Percentiles rank a stretch among this genome's conserved stretches.
Evolutionary conservation across 2,113 vertebrate genomes (phyloP).

Genomic region (Cyanoderma ruficeps): DNA sequence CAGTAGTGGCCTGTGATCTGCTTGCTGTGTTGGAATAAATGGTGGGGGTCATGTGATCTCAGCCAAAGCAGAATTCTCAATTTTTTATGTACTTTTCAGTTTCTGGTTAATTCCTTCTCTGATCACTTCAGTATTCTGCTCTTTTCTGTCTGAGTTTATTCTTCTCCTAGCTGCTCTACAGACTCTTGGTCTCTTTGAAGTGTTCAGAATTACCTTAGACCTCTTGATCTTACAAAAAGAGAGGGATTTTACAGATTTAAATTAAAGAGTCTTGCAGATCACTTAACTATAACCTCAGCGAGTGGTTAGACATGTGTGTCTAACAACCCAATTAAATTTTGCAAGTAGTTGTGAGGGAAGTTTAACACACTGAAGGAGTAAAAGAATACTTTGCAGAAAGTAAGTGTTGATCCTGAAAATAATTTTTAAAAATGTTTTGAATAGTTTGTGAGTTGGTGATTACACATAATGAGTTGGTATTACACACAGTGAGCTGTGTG

Average conservation of each 20-base stretch:
- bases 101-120: not conserved
- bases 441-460: not conserved
- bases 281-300: not conserved
- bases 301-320: not conserved
- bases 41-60: not conserved
- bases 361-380: not conserved
- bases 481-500: not conserved
- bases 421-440: not conserved
- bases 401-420: not conserved
- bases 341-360: not conserved
- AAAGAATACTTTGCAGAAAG: not conserved
- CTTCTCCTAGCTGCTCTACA: not conserved
- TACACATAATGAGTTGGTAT: not conserved
- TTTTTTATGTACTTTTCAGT: not conserved
- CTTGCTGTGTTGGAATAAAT: not conserved
- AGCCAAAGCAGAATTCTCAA: not conserved
- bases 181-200: not conserved
- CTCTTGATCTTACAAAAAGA: not conserved
- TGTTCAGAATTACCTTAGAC: not conserved
- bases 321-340: not conserved
- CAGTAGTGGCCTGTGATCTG: not conserved
- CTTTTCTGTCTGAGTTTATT: not conserved
- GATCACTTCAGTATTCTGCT: not conserved
- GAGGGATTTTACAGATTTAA: not conserved
- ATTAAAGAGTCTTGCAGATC: not conserved